These are phyloP conservation scores for Copsychus sechellarum DNA, from an alignment of 2,113 vertebrate genomes.

Conservation along the genomic window DNA sequence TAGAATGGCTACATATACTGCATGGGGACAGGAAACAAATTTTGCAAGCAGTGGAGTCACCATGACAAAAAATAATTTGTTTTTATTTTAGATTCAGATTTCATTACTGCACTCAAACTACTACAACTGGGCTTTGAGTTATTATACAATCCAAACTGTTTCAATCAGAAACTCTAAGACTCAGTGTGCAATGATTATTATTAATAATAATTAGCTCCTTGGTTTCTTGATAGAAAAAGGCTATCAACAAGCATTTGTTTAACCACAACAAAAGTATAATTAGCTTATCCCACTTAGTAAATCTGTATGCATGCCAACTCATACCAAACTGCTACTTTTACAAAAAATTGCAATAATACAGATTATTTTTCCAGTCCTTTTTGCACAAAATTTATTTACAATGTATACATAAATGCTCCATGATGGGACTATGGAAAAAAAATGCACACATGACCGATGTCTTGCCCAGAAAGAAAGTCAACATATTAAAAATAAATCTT, in stretches of 20 bases:
- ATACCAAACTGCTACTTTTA: slow-evolving; percentile 88
- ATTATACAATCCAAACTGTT: slow-evolving; percentile 84
- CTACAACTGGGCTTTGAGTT: slow-evolving; percentile 82
- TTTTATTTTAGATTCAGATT: slow-evolving; percentile 86
- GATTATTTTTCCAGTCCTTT: slow-evolving; percentile 90
- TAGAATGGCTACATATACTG: slow-evolving; percentile 31
- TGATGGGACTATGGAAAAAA: slow-evolving; percentile 87
- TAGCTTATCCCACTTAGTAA: slow-evolving; percentile 87
- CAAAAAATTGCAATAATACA: slow-evolving; percentile 88
- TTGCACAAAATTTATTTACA: slow-evolving; percentile 99
- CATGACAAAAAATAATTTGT: slow-evolving; percentile 86
- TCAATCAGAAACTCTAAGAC: slow-evolving; percentile 83
- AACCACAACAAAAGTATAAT: slow-evolving; percentile 88
- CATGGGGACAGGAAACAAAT: slow-evolving; percentile 69
- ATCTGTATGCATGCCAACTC: slow-evolving; percentile 87
- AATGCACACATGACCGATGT: slow-evolving; percentile 83
- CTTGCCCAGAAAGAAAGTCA: slow-evolving; percentile 89
- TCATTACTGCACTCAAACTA: slow-evolving; percentile 83
- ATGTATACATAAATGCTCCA: slow-evolving; percentile 96
- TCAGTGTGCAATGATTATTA: slow-evolving; percentile 82
- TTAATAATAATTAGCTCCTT: slow-evolving; percentile 83
- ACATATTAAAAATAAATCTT: slow-evolving; percentile 88
- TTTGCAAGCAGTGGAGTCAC: slow-evolving; percentile 80
- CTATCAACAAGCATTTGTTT: slow-evolving; percentile 88
- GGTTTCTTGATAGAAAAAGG: slow-evolving; percentile 85